Evolutionary conservation across 1,140 invertebrate species (phyloP).

Genomic region (Eubasilissa regina): DNA sequence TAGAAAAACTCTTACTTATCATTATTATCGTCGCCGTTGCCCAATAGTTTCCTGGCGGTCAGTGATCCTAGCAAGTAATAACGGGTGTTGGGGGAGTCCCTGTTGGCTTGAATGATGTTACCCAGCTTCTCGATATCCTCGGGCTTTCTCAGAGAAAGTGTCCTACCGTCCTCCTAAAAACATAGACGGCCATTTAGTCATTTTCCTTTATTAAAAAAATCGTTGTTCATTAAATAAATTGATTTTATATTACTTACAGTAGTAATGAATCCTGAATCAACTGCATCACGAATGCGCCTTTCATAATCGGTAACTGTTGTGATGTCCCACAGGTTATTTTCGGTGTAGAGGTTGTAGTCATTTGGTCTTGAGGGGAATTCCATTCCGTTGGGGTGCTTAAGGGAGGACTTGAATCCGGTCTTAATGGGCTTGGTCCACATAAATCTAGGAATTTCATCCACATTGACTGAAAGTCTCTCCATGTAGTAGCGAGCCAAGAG

Average conservation of each 20-base stretch:
- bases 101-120: constrained; percentile 73
- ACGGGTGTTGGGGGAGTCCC: constrained; percentile 66
- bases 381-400: constrained; percentile 73
- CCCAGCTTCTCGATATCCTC: constrained; percentile 73
- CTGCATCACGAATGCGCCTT: constrained; percentile 72
- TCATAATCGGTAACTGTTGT: constrained; percentile 71
- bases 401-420: constrained; percentile 74
- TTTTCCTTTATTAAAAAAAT: no score
- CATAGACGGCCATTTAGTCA: no score
- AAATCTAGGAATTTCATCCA: constrained; percentile 76
- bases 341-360: constrained; percentile 68
- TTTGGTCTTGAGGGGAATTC: constrained; percentile 73
- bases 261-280: constrained; percentile 71
- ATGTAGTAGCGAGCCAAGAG: constrained; percentile 79
- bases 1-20: constrained; percentile 26
- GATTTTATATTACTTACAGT: constrained; percentile 66
- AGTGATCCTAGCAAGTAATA: constrained; percentile 62
- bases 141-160: constrained; percentile 72
- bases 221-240: no score
- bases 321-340: constrained; percentile 66
- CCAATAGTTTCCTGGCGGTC: constrained; percentile 62
- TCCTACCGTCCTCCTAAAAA: constrained; percentile 63
- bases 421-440: constrained; percentile 72
- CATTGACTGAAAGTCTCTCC: constrained; percentile 77
- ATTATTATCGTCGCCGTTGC: background rate